These are phyloP conservation scores for Colistium nudipinnis DNA, from an alignment of 2,113 vertebrate genomes.

Conservation along the genomic window DNA sequence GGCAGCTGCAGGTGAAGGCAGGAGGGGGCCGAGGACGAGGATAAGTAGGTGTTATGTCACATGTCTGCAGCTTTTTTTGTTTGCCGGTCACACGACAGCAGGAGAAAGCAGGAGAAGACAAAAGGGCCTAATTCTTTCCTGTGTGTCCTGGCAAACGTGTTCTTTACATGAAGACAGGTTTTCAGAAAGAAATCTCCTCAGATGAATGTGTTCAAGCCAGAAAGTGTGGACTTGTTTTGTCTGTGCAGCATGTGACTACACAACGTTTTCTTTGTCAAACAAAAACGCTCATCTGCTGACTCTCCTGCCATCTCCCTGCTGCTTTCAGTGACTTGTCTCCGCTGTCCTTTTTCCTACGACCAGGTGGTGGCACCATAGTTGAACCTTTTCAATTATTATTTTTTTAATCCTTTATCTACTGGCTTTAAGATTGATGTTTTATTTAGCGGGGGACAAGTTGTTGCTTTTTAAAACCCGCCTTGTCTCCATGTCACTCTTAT, in stretches of 20 bases:
- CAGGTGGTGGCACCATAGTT: background rate
- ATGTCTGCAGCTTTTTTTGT: conserved; percentile 32
- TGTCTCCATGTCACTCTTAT: conserved; percentile 10
- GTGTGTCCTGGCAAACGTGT: background rate
- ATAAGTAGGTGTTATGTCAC: conserved; percentile 39
- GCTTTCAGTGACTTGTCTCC: conserved; percentile 1
- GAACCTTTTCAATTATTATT: background rate
- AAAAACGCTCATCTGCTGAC: too few relatives aligned
- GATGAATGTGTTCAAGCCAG: background rate
- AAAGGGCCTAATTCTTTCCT: background rate
- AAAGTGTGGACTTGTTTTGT: background rate
- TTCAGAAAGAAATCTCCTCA: background rate
- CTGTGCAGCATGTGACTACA: background rate
- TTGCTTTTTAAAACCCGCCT: background rate
- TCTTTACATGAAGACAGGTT: background rate
- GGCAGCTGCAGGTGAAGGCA: conserved; percentile 12
- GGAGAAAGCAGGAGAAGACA: background rate
- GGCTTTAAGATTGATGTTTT: background rate
- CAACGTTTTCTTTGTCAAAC: too few relatives aligned
- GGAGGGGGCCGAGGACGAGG: conserved; percentile 1
- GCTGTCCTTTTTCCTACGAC: background rate
- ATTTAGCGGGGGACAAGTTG: background rate
- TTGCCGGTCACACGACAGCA: conserved; percentile 5
- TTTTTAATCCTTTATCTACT: background rate
- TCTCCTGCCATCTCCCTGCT: too few relatives aligned